Evolutionary conservation across 2,797 vertebrate genomes (phyloP), one percentile per base, ranked within the genome.

Genomic region (Anolis apletophallus): DNA sequence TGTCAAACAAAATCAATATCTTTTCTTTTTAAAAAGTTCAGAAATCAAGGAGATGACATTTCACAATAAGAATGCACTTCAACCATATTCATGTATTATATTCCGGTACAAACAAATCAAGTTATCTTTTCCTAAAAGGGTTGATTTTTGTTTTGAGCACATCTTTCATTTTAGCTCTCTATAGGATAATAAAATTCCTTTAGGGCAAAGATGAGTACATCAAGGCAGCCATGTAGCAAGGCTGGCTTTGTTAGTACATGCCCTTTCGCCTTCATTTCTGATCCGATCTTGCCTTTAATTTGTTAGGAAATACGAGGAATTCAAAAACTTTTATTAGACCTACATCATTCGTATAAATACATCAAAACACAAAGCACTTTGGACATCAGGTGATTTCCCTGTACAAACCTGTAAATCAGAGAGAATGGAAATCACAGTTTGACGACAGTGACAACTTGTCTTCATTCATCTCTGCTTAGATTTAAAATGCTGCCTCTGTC

Each of bases 121-220:
- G 93, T 91, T 94, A 94, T 9, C 88, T 14, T 93, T 95, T 90
- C 90, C 93, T 94, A 85, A 90, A 94, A 96, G 90, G 57, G 91
- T 95, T 95, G 94, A 93, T 93, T 95, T 83, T 40, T 40, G 40
- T 46, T 46, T 91, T 81, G 87, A 95, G 91, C 88, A 93, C 89
- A 94, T 93, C 94, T 95, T 96, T 95, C 93, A 93, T 96, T 96
- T 95, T 86, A 77, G 91, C 91, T 93, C 86, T 87, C 90, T 90
- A 81, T 91, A 94, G 91, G 91, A 94, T 94, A 93, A 94, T 95
- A 92, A 94, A 95, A 95, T 94, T 95, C 94, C 95, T 96, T 93
- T 73, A 91, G 94, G 93, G 93, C 85, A 93, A 87, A 94, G 92
- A 93, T 92, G 90, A 95, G 91, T 90, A 91, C 93, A 94, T 95